phyloP scores from a whole-genome alignment of 2,113 vertebrate species.

The Trinectes maculatus region DNA sequence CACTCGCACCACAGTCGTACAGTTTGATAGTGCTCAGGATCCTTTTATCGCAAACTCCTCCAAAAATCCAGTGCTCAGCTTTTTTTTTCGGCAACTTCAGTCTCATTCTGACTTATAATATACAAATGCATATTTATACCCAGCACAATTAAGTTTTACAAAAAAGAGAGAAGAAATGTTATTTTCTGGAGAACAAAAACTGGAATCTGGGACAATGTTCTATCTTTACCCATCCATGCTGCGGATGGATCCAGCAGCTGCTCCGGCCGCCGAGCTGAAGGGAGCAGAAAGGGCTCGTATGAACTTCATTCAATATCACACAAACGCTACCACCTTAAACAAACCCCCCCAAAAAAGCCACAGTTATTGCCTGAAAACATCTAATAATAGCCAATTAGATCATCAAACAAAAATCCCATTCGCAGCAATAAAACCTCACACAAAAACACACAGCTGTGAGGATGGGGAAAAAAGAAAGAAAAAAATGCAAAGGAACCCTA shows the following conservation, averaged over 20 bases:
- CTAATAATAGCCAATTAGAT: slow-evolving; percentile 81
- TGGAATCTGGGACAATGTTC: slow-evolving; percentile 11
- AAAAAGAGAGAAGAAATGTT: not conserved
- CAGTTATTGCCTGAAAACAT: slow-evolving; percentile 76
- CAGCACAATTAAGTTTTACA: too few relatives aligned
- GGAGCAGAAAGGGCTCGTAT: slow-evolving; percentile 42
- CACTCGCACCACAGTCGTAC: not conserved
- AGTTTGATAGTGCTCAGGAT: too few relatives aligned
- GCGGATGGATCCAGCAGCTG: slow-evolving; percentile 36
- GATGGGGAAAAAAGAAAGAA: slow-evolving; percentile 22
- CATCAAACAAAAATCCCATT: slow-evolving; percentile 75
- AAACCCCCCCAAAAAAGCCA: slow-evolving; percentile 60
- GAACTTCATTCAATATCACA: slow-evolving; percentile 57
- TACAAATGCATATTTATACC: not conserved
- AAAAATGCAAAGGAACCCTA: slow-evolving; percentile 66
- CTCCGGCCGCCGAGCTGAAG: slow-evolving; percentile 53
- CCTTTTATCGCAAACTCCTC: too few relatives aligned
- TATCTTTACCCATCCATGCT: slow-evolving; percentile 15
- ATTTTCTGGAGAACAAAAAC: not conserved
- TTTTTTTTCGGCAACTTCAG: not conserved
- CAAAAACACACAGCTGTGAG: slow-evolving; percentile 62
- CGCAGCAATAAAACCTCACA: slow-evolving; percentile 51
- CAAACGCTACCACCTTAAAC: slow-evolving; percentile 62
- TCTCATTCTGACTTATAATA: not conserved
- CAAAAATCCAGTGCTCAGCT: too few relatives aligned